Evolutionary conservation across 1,140 invertebrate genomes (phyloP).

Genomic region (Doryteuthis pealeii): DNA sequence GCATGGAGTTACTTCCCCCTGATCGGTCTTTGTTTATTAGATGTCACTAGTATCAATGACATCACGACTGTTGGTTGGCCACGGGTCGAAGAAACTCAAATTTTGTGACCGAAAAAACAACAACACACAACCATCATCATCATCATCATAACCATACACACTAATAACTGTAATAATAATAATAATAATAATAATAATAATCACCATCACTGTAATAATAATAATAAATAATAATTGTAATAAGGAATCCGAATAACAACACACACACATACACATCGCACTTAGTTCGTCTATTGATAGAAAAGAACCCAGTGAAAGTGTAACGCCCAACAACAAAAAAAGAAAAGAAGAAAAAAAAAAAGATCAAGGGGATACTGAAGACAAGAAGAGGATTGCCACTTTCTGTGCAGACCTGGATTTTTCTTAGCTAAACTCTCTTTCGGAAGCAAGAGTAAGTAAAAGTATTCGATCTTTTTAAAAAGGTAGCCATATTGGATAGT

Average conservation of each 20-base stretch:
- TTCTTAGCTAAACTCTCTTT: neutral
- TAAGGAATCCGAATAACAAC: neutral
- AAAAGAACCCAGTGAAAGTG: too few species aligned
- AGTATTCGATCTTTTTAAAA: neutral
- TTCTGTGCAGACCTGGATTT: constrained; percentile 1
- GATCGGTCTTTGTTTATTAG: neutral
- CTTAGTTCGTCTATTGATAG: too few species aligned
- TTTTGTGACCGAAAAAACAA: neutral
- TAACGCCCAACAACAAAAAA: too few species aligned
- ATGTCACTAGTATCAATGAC: constrained; percentile 6
- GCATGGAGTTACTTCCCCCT: neutral
- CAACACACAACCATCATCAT: neutral
- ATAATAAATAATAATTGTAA: neutral
- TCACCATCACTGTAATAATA: neutral
- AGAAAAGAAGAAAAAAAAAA: too few species aligned
- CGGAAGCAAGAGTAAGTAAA: constrained; percentile 8
- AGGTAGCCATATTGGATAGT: constrained; percentile 7
- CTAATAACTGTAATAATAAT: neutral
- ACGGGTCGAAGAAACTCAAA: neutral
- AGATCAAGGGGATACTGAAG: constrained; percentile 2
- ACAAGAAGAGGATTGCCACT: neutral
- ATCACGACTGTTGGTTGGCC: constrained; percentile 1
- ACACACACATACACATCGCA: neutral
- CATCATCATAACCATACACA: neutral
- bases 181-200: too few species aligned